A percentile compares a stretch with the other conserved stretches of the same genome.
Conservation (phyloP, 2,888 invertebrate species). For the Stenurella melanura region DNA sequence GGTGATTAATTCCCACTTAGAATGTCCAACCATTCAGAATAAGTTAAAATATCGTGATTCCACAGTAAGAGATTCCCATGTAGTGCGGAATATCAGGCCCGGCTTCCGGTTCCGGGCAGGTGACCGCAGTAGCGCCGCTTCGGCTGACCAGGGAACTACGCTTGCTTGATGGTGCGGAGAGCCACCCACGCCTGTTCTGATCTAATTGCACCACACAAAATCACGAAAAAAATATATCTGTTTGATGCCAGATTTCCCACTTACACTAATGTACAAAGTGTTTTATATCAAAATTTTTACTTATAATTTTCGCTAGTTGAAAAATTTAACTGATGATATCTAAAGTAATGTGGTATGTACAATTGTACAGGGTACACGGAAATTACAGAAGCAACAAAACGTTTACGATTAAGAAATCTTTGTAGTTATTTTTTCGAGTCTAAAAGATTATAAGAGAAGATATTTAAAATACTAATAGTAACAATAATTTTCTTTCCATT, state of each 20-base stretch:
- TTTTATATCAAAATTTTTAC: no score
- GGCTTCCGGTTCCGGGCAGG: constrained; percentile 73
- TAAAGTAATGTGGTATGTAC: no score
- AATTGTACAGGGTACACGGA: no score
- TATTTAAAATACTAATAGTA: no score
- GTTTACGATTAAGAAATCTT: no score
- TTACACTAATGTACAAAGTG: neutral
- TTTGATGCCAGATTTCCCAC: constrained; percentile 17
- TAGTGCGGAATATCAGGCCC: constrained; percentile 67
- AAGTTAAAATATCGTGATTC: constrained; percentile 42
- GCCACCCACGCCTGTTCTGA: constrained; percentile 66
- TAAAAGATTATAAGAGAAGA: no score
- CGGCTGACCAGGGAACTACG: constrained; percentile 69
- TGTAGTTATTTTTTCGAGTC: no score
- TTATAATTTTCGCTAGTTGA: no score
- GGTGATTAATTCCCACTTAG: neutral
- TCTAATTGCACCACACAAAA: constrained; percentile 47
- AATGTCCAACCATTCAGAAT: neutral
- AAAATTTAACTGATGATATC: no score
- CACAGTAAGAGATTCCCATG: constrained; percentile 67
- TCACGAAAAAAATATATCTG: constrained; percentile 8
- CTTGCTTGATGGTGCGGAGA: constrained; percentile 72
- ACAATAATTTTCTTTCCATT: no score
- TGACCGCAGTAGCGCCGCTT: constrained; percentile 69
- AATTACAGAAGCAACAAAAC: no score